Conservation (phyloP, 2,888 invertebrate genomes). For the Lathronympha strigana region DNA sequence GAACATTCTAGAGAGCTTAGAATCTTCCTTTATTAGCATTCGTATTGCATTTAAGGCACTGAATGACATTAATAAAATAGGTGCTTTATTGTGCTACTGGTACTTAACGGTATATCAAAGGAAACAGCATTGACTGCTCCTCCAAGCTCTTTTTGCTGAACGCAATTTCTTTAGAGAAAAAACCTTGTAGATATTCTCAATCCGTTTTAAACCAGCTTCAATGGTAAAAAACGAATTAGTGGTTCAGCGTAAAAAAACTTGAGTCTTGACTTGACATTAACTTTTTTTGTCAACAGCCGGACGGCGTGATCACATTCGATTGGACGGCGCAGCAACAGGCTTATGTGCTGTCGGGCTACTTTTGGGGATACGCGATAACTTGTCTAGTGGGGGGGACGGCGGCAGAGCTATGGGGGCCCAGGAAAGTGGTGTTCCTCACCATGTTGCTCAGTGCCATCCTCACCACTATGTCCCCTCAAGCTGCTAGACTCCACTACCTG, state of each 20-base stretch:
- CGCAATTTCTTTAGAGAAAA: neutral
- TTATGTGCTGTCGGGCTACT: conserved; percentile 84
- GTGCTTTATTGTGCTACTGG: no score
- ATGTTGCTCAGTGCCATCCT: conserved; percentile 81
- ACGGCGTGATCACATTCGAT: conserved; percentile 69
- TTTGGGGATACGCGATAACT: conserved; percentile 85
- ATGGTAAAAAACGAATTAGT: conserved; percentile 7
- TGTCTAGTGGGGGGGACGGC: conserved; percentile 86
- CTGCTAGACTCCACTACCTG: conserved; percentile 84
- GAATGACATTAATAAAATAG: no score
- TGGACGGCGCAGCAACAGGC: conserved; percentile 87
- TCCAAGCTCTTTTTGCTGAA: no score
- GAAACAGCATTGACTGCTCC: no score
- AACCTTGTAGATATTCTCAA: conserved; percentile 10
- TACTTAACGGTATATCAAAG: no score
- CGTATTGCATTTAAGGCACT: no score
- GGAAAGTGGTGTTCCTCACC: conserved; percentile 83
- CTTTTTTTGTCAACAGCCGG: conserved; percentile 59
- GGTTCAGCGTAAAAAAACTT: neutral
- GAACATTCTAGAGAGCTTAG: no score
- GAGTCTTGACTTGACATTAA: no score
- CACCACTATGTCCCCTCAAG: conserved; percentile 85
- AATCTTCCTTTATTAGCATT: no score
- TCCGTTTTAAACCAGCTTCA: neutral
- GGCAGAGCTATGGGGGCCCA: conserved; percentile 86